phyloP scores from a whole-genome alignment of 1,140 invertebrate genomes.

The Maniola jurtina region DNA sequence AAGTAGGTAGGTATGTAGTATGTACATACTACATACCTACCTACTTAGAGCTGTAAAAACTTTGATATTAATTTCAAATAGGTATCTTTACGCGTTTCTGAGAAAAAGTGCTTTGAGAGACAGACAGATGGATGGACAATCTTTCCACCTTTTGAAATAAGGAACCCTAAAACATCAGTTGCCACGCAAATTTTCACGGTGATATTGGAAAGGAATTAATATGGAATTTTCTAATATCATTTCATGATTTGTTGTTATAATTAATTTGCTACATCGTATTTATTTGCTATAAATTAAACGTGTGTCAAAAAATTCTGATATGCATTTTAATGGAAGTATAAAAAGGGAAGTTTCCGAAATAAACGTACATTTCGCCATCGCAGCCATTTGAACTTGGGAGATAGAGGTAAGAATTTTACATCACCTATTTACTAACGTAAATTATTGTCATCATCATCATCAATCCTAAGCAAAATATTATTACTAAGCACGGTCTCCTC shows the following conservation, averaged over 20 bases:
- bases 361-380: slow-evolving; percentile 7
- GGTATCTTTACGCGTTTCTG: no score
- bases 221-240: slow-evolving; percentile 12
- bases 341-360: neutral
- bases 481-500: no score
- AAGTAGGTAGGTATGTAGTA: no score
- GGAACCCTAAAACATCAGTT: neutral
- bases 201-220: neutral
- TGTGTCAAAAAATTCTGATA: slow-evolving; percentile 13
- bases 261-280: slow-evolving; percentile 23
- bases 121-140: no score
- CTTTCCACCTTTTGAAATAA: no score
- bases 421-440: neutral
- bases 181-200: slow-evolving; percentile 5
- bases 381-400: slow-evolving; percentile 5
- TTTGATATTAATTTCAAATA: no score
- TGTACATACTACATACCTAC: no score
- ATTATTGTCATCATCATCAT: no score
- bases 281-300: slow-evolving; percentile 26
- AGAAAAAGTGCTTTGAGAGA: no score
- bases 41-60: no score
- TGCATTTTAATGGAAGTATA: slow-evolving; percentile 15
- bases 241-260: slow-evolving; percentile 12
- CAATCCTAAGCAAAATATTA: no score
- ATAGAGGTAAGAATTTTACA: slow-evolving; percentile 1